A percentile compares a stretch with the other conserved stretches of the same genome.
Evolutionary conservation across 1,140 invertebrate species (phyloP).

Genomic region (Spodoptera frugiperda): DNA sequence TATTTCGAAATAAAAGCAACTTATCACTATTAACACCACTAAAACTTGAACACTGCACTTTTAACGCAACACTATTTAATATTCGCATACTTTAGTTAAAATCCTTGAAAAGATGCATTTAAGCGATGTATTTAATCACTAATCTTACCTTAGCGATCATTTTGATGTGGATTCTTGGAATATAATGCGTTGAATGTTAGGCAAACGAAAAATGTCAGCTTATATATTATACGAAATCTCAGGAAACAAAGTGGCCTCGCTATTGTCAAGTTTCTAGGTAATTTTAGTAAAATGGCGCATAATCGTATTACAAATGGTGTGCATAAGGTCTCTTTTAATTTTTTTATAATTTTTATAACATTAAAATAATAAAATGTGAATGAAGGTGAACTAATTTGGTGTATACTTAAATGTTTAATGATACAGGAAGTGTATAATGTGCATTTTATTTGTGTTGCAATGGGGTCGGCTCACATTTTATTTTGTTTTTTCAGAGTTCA

Average conservation of each 20-base stretch:
- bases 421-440: conserved; percentile 31
- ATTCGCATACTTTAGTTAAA: not conserved
- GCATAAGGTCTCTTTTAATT: conserved; percentile 50
- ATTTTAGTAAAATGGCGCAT: conserved; percentile 60
- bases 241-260: conserved; percentile 62
- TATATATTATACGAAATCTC: conserved; percentile 65
- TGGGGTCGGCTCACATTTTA: not conserved
- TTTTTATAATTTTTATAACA: conserved; percentile 55
- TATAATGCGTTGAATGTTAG: conserved; percentile 59
- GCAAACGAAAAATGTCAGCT: conserved; percentile 55
- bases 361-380: conserved; percentile 48
- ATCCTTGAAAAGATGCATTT: not conserved
- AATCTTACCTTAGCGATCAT: conserved; percentile 70
- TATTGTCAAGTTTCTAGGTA: conserved; percentile 61
- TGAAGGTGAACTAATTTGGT: conserved; percentile 50
- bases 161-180: conserved; percentile 58
- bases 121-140: conserved; percentile 3
- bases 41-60: not conserved
- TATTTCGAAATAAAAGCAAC: not conserved
- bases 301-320: conserved; percentile 55
- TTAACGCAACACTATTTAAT: not conserved
- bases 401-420: conserved; percentile 28
- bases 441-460: conserved; percentile 14
- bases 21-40: not conserved
- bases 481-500: not conserved